Conservation (phyloP, 1,140 invertebrate genomes). For the Brachionus plicatilis region DNA sequence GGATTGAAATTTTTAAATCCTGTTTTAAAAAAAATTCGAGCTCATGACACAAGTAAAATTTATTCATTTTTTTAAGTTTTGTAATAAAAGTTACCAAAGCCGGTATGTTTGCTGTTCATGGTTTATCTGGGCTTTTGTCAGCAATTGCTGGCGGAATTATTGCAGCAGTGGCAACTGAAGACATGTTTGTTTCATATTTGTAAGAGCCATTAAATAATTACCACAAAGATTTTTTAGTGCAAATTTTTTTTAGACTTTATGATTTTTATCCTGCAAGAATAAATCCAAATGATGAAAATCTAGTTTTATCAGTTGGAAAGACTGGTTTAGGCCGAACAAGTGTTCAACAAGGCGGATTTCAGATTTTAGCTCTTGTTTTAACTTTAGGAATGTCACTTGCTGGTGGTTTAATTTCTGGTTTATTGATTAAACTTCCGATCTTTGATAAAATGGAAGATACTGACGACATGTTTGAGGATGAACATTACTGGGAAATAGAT, state of each 20-base stretch:
- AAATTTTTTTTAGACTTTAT: conserved; percentile 53
- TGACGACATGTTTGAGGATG: conserved; percentile 33
- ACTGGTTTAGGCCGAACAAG: conserved; percentile 63
- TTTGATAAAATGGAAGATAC: neutral
- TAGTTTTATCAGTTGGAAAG: conserved; percentile 36
- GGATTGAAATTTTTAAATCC: conserved; percentile 80
- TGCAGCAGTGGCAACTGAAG: conserved; percentile 59
- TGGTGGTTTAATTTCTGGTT: conserved; percentile 74
- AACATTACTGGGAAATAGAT: neutral
- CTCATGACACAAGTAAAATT: conserved; percentile 9
- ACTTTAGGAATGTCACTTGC: conserved; percentile 68
- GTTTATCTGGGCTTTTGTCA: conserved; percentile 82
- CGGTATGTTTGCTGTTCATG: conserved; percentile 89
- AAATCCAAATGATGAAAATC: conserved; percentile 45
- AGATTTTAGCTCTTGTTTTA: conserved; percentile 67
- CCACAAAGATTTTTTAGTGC: neutral
- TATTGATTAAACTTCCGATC: conserved; percentile 37
- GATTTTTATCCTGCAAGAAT: conserved; percentile 59
- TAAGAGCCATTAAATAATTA: neutral
- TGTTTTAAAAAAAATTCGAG: conserved; percentile 43
- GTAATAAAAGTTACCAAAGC: conserved; percentile 66
- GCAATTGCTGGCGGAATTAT: conserved; percentile 71
- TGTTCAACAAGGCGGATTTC: conserved; percentile 68
- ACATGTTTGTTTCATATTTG: neutral
- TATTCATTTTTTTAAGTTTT: neutral